Evolutionary conservation across 2,113 vertebrate species (phyloP).

Genomic region (Dipodomys merriami): DNA sequence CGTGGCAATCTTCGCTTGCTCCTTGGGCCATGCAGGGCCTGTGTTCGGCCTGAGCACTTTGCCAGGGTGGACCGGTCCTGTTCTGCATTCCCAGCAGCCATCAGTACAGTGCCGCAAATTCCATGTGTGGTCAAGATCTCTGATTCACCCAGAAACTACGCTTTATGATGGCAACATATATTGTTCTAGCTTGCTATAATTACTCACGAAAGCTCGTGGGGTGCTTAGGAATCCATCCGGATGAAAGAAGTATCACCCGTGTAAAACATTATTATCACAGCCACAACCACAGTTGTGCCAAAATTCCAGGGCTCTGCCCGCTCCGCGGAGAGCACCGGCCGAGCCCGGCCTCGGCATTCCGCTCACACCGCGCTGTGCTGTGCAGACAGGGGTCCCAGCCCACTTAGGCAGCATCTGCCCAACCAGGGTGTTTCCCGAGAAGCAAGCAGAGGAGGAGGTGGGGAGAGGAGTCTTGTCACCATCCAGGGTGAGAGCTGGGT

Average conservation of each 20-base stretch:
- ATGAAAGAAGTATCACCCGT: not conserved
- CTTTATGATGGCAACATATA: not conserved
- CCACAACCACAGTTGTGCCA: not conserved
- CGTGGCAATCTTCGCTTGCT: no score
- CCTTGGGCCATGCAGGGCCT: rapidly evolving
- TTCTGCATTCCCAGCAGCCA: rapidly evolving
- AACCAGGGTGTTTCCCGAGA: not conserved
- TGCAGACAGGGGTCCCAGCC: not conserved
- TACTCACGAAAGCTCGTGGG: not conserved
- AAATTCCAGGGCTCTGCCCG: not conserved
- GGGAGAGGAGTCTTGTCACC: not conserved
- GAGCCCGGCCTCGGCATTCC: rapidly evolving
- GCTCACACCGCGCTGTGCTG: rapidly evolving
- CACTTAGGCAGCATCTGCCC: not conserved
- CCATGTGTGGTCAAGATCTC: not conserved
- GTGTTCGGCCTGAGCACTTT: rapidly evolving
- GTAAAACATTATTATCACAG: not conserved
- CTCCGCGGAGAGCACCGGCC: rapidly evolving
- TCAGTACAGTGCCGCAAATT: not conserved
- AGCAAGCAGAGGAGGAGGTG: rapidly evolving
- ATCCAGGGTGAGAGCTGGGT: not conserved
- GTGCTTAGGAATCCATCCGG: not conserved
- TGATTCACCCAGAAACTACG: slow-evolving; percentile 38
- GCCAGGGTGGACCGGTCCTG: not conserved
- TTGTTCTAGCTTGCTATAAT: not conserved